Evolutionary conservation across 2,797 vertebrate genomes (phyloP).

Genomic region (Cirrhinus molitorella): DNA sequence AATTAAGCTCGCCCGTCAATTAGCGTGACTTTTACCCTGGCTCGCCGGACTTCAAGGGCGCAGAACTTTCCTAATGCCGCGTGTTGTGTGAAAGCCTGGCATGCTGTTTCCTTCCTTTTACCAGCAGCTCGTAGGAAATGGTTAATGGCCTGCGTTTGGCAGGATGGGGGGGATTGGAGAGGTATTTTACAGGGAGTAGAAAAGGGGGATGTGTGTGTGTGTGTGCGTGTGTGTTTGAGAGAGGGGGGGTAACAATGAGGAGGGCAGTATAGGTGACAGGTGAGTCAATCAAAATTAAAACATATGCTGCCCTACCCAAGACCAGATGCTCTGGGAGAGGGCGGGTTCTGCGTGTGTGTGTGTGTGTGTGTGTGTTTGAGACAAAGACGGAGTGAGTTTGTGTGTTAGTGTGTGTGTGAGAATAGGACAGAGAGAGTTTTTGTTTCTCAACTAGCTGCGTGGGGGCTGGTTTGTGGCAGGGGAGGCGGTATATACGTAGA

Average conservation of each 20-base stretch:
- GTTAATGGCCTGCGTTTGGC: conserved; percentile 70
- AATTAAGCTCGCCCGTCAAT: conserved; percentile 93
- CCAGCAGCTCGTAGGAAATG: conserved; percentile 72
- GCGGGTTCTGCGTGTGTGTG: conserved; percentile 2
- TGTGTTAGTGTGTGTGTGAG: conserved; percentile 34
- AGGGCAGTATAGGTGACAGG: conserved; percentile 55
- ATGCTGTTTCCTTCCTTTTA: conserved; percentile 64
- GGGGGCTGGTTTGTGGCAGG: conserved; percentile 49
- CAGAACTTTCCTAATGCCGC: conserved; percentile 72
- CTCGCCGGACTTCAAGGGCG: conserved; percentile 89
- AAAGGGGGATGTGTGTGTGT: conserved; percentile 35
- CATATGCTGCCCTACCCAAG: conserved; percentile 54
- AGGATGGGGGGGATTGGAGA: conserved; percentile 38
- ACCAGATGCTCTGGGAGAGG: conserved; percentile 55
- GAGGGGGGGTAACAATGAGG: conserved; percentile 30
- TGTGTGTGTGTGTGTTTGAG: conserved; percentile 31
- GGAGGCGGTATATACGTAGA: conserved; percentile 33
- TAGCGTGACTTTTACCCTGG: conserved; percentile 83
- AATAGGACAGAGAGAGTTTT: conserved; percentile 42
- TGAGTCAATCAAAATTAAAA: conserved; percentile 60
- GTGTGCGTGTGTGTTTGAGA: conserved; percentile 26
- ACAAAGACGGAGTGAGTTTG: conserved; percentile 40
- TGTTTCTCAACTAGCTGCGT: conserved; percentile 44
- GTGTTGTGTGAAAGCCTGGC: conserved; percentile 47
- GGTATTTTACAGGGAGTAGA: conserved; percentile 43